Evolutionary conservation across 1,140 invertebrate genomes (phyloP).

Genomic region (Calephelis virginiensis): DNA sequence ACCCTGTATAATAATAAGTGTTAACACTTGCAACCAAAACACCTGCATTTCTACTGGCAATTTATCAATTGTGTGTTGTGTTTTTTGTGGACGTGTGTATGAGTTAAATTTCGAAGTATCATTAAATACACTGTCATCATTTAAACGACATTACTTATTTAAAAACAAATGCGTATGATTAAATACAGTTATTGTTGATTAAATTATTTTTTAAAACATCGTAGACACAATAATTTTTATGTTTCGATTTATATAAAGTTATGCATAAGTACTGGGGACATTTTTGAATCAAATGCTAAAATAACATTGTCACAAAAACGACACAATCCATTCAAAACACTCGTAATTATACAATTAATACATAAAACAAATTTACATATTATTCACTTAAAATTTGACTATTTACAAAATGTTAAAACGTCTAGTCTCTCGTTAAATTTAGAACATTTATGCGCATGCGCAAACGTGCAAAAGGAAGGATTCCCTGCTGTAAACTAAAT

Average conservation of each 20-base stretch:
- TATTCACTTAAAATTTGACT: background rate
- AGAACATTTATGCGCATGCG: slow-evolving; percentile 21
- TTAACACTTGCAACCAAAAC: slow-evolving; percentile 47
- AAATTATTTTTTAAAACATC: too few relatives aligned
- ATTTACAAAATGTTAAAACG: background rate
- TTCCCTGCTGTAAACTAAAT: slow-evolving; percentile 57
- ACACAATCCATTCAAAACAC: too few relatives aligned
- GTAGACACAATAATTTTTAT: too few relatives aligned
- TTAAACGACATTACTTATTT: background rate
- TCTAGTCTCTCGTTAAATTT: background rate
- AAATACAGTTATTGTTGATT: too few relatives aligned
- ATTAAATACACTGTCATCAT: too few relatives aligned
- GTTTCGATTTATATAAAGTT: too few relatives aligned
- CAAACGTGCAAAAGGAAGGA: slow-evolving; percentile 48
- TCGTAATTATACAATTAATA: too few relatives aligned
- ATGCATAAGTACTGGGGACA: too few relatives aligned
- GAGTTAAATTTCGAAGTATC: background rate
- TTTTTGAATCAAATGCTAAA: too few relatives aligned
- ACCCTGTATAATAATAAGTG: slow-evolving; percentile 82
- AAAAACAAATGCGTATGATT: too few relatives aligned
- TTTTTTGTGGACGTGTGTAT: background rate
- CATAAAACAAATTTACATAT: background rate
- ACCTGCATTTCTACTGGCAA: slow-evolving; percentile 49
- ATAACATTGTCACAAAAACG: too few relatives aligned
- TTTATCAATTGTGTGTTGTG: slow-evolving; percentile 34